Base-by-base conservation (phyloP, 2,113 vertebrate genomes). In the Anarhynchus alexandrinus region DNA sequence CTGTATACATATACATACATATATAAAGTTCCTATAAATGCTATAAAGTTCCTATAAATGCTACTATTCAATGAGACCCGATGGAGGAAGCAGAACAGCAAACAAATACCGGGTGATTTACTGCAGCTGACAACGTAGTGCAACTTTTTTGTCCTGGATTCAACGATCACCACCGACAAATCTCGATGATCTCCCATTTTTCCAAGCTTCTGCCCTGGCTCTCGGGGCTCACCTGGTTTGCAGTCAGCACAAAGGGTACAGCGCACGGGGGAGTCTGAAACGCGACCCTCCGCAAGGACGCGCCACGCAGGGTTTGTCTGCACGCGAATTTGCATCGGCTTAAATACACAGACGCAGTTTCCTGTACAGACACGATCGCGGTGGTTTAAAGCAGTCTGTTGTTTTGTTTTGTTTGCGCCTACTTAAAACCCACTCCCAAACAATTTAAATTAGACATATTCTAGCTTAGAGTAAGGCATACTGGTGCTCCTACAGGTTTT, bases 301-400 rank as follows among this genome's bases (percentile, higher is more conserved):
- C 1, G 2, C 22, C 40, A 67, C 0, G 0, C 40, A 26, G 61
- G 62, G 23, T 32, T 83, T 26, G 36, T 54, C 93, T 85, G 76
- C 80, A 49, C 0, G 0, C 32, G 61, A 43, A 70, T 90, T 83
- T 86, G 71, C 79, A 78, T 64, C 0, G 0, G 29, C 55, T 92
- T 55, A 43, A 90, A 83, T 15, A 34, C 66, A 51, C 67, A 51
- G 38, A 58, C 64, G 71, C 51, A 88, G 45, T 67, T 93, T 94
- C 92, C 85, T 73, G 62, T 25, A 59, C 55, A 61, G 67, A 51
- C 67, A 52, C 0, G 2, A 47, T 6, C 1, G 2, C 17, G n/a
- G 23, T 34, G 38, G 32, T 47, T 92, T 90, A 62, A 88, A 86
- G 64, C 11, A 38, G 71, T 10, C 32, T 42, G 78, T 90, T 64